These are phyloP conservation scores for Hipparchia sbordonii DNA, from an alignment of 2,888 invertebrate genomes.

Conservation along the genomic window DNA sequence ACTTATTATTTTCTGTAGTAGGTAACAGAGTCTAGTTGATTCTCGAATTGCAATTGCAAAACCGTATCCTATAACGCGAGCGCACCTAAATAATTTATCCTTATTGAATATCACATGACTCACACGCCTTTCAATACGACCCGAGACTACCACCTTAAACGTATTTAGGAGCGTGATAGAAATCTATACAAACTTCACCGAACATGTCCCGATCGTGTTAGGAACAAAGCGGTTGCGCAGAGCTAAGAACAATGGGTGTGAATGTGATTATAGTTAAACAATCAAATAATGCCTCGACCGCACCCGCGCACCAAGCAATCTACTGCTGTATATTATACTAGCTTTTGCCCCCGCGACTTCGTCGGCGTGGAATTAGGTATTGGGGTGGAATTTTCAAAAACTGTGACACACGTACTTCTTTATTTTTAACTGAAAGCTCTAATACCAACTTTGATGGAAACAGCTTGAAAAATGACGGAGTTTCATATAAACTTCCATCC, in stretches of 20 bases:
- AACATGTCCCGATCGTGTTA: background rate
- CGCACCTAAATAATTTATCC: background rate
- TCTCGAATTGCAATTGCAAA: conserved; percentile 6
- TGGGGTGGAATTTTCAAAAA: no score
- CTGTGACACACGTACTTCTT: no score
- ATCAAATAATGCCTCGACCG: conserved; percentile 19
- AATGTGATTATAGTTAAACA: conserved; percentile 28
- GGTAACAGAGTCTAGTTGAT: background rate
- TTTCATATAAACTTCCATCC: no score
- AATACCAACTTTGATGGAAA: no score
- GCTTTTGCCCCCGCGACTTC: no score
- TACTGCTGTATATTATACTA: background rate
- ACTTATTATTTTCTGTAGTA: background rate
- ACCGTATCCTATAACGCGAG: conserved; percentile 1
- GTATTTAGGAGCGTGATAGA: conserved; percentile 28
- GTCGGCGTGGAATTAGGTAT: no score
- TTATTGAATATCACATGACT: conserved; percentile 9
- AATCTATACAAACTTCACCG: conserved; percentile 20
- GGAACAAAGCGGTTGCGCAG: conserved; percentile 33
- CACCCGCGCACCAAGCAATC: background rate
- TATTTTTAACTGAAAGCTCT: no score
- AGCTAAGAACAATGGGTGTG: conserved; percentile 29
- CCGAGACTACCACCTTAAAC: conserved; percentile 32
- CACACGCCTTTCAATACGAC: conserved; percentile 26
- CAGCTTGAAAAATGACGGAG: no score